Evolutionary conservation across 2,797 vertebrate genomes (phyloP).

Genomic region (Aldrovandia affinis): DNA sequence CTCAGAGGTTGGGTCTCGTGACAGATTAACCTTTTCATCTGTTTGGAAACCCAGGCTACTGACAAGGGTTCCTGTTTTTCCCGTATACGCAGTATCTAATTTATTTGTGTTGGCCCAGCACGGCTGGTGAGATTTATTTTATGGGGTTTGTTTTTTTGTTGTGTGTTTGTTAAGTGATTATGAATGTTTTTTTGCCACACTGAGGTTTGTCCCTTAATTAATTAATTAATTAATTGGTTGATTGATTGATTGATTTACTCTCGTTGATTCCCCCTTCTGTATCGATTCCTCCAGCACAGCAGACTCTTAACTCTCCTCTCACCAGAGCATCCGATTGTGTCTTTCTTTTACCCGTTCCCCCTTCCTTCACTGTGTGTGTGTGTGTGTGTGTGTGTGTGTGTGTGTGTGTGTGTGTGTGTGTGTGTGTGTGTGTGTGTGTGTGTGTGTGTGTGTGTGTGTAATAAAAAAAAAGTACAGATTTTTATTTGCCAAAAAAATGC

Average conservation of each 20-base stretch:
- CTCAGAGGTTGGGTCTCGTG: slow-evolving; percentile 9
- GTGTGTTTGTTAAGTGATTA: slow-evolving; percentile 21
- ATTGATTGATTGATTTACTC: neutral
- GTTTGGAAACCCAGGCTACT: slow-evolving; percentile 40
- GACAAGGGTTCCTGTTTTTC: slow-evolving; percentile 32
- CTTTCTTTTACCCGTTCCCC: neutral
- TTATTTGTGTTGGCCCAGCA: slow-evolving; percentile 25
- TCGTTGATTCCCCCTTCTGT: neutral
- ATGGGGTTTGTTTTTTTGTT: neutral
- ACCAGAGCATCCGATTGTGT: neutral
- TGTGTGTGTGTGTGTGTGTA: slow-evolving; percentile 7
- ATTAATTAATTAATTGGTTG: too few relatives aligned
- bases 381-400: slow-evolving; percentile 35
- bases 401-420: slow-evolving; percentile 29
- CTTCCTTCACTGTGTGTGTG: neutral
- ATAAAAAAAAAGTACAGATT: neutral
- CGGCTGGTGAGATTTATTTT: slow-evolving; percentile 18
- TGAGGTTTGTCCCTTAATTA: neutral
- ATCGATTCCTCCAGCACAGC: neutral
- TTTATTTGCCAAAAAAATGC: slow-evolving; percentile 37
- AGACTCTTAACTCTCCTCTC: neutral
- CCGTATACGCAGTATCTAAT: slow-evolving; percentile 34
- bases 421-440: slow-evolving; percentile 30
- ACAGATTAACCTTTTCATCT: slow-evolving; percentile 18
- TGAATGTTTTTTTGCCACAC: neutral